Base-by-base conservation (phyloP, 2,888 invertebrate genomes). In the Lepidocyrtinus sp. region DNA sequence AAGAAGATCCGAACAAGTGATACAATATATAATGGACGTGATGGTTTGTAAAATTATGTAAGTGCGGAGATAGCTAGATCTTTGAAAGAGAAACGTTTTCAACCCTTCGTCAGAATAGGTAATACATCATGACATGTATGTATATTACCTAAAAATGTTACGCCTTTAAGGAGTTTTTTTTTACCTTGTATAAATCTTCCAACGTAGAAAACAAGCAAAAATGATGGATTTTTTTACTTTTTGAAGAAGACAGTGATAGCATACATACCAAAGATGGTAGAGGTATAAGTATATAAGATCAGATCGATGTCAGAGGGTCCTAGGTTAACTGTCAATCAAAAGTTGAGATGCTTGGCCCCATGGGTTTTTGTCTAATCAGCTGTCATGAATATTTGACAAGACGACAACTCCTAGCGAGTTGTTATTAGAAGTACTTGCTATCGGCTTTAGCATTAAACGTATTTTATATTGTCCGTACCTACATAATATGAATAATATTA, bases 291-390 rank as follows among this genome's bases (percentile, higher is more conserved):
- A 59, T 59, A 59, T 19, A 21, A 59, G 59, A 61, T 55, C 50
- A 59, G 15, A 59, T 75, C 50, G 15, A 82, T 85, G 86, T 86
- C 86, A 85, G 82, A 85, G 85, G 84, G 84, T 85, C 83, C 85
- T 84, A 85, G 84, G 85, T 85, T 86, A 84, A 80, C 84, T 84
- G 86, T 85, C 86, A 86, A 84, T 86, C 86, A 86, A 85, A 81
- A 61, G 68, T 67, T 68, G 71, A 65, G 78, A 73, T 82, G 78
- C 70, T 36, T 77, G 83, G 77, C 85, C 86, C 85, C 85, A 83
- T 84, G 85, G 85, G 86, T 86, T 86, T 85, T 85, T 84, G 84
- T 85, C 86, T 86, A 85, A 86, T 86, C 86, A 86, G 83, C 86
- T 85, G 86, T 86, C 86, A 86, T 69, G 85, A 85, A 79, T 84